A percentile compares a stretch with the other conserved stretches of the same genome.
Evolutionary conservation across 2,888 invertebrate genomes (phyloP).

Genomic region (Sipunculus nudus): DNA sequence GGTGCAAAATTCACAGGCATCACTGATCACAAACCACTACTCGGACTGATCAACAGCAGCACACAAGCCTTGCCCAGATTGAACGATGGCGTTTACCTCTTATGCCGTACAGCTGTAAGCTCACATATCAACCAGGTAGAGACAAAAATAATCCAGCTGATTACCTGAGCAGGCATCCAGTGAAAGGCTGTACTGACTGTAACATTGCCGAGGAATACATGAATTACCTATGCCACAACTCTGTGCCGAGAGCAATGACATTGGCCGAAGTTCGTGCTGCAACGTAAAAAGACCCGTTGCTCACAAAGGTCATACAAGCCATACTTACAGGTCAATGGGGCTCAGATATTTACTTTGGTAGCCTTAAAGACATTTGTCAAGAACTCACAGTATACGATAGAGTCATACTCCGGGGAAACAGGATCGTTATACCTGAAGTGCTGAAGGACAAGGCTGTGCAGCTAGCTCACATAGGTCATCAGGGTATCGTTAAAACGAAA

Average conservation of each 20-base stretch:
- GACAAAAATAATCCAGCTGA: conserved; percentile 42
- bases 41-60: conserved; percentile 8
- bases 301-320: background rate
- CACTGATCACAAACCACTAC: conserved; percentile 16
- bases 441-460: conserved; percentile 27
- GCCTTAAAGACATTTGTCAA: no score
- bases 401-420: background rate
- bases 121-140: conserved; percentile 31
- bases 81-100: conserved; percentile 40
- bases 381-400: no score
- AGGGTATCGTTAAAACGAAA: conserved; percentile 38
- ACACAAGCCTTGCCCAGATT: conserved; percentile 35
- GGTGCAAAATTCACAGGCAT: conserved; percentile 4
- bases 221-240: conserved; percentile 15
- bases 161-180: conserved; percentile 38
- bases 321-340: no score
- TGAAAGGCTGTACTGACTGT: background rate
- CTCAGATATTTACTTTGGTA: no score
- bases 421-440: conserved; percentile 18
- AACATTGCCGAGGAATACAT: conserved; percentile 28
- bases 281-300: background rate
- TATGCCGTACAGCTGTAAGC: conserved; percentile 31
- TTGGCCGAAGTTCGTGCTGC: conserved; percentile 5
- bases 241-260: conserved; percentile 19
- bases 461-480: conserved; percentile 40